Evolutionary conservation across 2,888 invertebrate species (phyloP).

Genomic region (Temnothorax ravouxi): DNA sequence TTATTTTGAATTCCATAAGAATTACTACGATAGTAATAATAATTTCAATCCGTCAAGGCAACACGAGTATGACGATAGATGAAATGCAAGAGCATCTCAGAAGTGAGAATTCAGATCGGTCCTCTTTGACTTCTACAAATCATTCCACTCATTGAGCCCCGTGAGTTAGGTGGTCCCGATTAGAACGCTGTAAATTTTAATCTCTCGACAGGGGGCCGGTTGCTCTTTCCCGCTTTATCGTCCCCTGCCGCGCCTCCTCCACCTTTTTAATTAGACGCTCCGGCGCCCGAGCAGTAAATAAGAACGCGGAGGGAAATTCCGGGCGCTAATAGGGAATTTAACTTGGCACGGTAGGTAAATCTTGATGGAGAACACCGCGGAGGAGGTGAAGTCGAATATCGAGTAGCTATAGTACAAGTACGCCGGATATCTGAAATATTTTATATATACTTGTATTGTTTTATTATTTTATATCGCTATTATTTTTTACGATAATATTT

Average conservation of each 20-base stretch:
- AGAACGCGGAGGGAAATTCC: slow-evolving; percentile 47
- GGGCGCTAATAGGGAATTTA: slow-evolving; percentile 65
- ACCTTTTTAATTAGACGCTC: slow-evolving; percentile 70
- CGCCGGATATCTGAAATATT: background rate
- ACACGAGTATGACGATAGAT: background rate
- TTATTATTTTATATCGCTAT: background rate
- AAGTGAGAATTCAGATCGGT: slow-evolving; percentile 65
- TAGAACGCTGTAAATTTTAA: slow-evolving; percentile 77
- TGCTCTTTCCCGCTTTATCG: slow-evolving; percentile 53
- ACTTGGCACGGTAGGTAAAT: slow-evolving; percentile 37
- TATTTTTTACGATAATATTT: background rate
- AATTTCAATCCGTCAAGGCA: background rate
- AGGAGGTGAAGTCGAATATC: background rate
- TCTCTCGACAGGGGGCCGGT: slow-evolving; percentile 67
- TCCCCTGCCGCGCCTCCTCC: slow-evolving; percentile 29
- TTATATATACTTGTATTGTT: background rate
- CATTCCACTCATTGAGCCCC: slow-evolving; percentile 61
- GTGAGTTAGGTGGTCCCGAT: slow-evolving; percentile 70
- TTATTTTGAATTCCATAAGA: background rate
- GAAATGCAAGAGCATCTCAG: slow-evolving; percentile 41
- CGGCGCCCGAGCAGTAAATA: slow-evolving; percentile 67
- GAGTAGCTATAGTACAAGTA: slow-evolving; percentile 3
- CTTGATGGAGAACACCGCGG: background rate
- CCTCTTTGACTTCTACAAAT: slow-evolving; percentile 62
- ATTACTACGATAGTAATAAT: background rate